A percentile compares a stretch with the other conserved stretches of the same genome.
These are phyloP conservation scores for Fragum whitleyi DNA, from an alignment of 2,888 invertebrate genomes.

Conservation along the genomic window DNA sequence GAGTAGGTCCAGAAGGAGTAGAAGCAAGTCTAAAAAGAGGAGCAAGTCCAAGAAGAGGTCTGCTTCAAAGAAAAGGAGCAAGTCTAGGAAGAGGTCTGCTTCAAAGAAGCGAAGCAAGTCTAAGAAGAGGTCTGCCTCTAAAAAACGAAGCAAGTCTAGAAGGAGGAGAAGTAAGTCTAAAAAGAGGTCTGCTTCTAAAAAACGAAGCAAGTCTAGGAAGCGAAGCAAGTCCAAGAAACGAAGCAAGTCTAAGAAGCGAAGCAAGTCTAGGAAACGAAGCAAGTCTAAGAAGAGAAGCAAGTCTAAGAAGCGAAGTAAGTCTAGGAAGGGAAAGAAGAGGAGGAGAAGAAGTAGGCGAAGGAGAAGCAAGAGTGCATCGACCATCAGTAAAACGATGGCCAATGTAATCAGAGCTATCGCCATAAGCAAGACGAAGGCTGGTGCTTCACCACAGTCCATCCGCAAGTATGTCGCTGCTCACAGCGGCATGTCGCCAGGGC, in stretches of 20 bases:
- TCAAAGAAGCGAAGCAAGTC: conserved; percentile 44
- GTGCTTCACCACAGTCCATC: conserved; percentile 57
- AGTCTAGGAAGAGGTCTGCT: conserved; percentile 28
- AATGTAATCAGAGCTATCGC: conserved; percentile 48
- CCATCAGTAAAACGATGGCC: conserved; percentile 9
- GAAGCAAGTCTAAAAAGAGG: conserved; percentile 43
- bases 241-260: conserved; percentile 45
- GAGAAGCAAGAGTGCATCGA: conserved; percentile 22
- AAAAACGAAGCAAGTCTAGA: conserved; percentile 54
- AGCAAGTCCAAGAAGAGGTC: conserved; percentile 46
- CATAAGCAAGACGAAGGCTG: conserved; percentile 35
- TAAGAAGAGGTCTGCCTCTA: conserved; percentile 35
- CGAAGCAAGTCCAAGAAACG: conserved; percentile 42
- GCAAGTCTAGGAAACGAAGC: conserved; percentile 51
- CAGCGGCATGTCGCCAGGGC: conserved; percentile 41
- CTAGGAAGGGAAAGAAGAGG: conserved; percentile 41
- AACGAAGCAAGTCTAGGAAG: conserved; percentile 47
- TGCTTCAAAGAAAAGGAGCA: conserved; percentile 45
- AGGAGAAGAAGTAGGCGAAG: conserved; percentile 16
- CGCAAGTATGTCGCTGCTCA: conserved; percentile 61
- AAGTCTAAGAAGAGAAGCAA: conserved; percentile 45
- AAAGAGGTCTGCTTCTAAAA: conserved; percentile 41
- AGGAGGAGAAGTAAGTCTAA: conserved; percentile 33
- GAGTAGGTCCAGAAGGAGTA: conserved; percentile 37
- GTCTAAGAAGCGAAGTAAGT: conserved; percentile 44